Evolutionary conservation across 2,113 vertebrate genomes (phyloP), one percentile per base, ranked within the genome.

Genomic region (Heterocephalus glaber): DNA sequence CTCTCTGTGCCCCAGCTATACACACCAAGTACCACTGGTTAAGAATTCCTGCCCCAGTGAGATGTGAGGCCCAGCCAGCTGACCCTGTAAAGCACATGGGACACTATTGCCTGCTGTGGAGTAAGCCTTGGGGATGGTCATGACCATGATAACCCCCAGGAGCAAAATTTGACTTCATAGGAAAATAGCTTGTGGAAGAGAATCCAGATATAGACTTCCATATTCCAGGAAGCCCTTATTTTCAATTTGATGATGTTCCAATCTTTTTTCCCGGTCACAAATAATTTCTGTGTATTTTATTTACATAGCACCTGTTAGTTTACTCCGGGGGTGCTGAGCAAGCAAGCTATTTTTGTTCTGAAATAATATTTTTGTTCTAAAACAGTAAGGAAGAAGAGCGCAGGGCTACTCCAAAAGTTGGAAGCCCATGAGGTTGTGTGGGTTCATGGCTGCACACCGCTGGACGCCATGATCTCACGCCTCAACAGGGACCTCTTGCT

Each of bases 381-480:
- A 74, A 79, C 60, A 2, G 17, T 82, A 6, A 52, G 12, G 22
- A 44, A 56, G n/a, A 49, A 56, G 84, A 87, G 76, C 80, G 5
- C 1, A 86, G 77, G 47, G 7, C 47, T 28, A 7, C 49, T 38
- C 58, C 1, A 12, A 17, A 19, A 1, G 19, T 30, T 19, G 10
- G 82, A 44, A 16, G 12, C n/a, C 20, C 3, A 41, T 3, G 38
- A 47, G 72, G 28, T 17, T 0, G 0, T 1, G 7, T 2, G 14
- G 28, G 41, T 3, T 63, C 30, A 9, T 0, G 2, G 33, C 33
- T 11, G 9, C 56, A 63, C 28, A 38, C 83, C 16, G 35, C 10
- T 54, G 3, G 1, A 24, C 0, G 11, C 4, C 1, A 1, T 0
- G 14, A 41, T 0, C 1, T 17, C 54, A 44, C 13, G 16, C 0